phyloP scores from a whole-genome alignment of 2,113 vertebrate species.

The Sceloporus undulatus region DNA sequence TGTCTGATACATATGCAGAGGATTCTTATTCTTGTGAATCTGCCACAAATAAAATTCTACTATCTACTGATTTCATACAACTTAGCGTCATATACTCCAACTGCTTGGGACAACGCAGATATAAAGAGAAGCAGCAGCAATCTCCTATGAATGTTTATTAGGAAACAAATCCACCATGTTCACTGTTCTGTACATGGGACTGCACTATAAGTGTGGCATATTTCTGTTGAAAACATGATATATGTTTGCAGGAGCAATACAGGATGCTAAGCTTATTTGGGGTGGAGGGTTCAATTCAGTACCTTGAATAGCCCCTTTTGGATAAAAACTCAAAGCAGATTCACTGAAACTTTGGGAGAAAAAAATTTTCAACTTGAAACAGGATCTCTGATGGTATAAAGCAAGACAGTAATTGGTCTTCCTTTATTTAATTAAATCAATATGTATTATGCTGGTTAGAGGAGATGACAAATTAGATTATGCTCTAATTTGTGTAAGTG shows the following conservation, averaged over 20 bases:
- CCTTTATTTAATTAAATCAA: conserved; percentile 47
- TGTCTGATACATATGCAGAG: no score
- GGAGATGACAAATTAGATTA: conserved; percentile 51
- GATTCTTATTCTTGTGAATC: not conserved
- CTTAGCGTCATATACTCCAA: not conserved
- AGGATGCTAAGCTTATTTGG: no score
- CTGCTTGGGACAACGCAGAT: not conserved
- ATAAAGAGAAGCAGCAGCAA: not conserved
- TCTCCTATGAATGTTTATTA: not conserved
- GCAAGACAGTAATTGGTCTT: conserved; percentile 45
- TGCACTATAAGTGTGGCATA: not conserved
- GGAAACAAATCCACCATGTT: not conserved
- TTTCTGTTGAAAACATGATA: not conserved
- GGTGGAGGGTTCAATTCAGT: no score
- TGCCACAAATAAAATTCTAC: not conserved
- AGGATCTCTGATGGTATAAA: conserved; percentile 56
- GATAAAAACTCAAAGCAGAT: not conserved
- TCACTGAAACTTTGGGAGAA: conserved; percentile 19
- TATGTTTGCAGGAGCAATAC: no score
- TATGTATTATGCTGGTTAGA: conserved; percentile 45
- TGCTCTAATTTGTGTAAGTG: conserved; percentile 42
- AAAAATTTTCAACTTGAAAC: conserved; percentile 47
- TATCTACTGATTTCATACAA: not conserved
- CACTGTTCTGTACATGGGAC: not conserved
- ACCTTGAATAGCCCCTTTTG: no score